These are phyloP conservation scores for Crossocerus cetratus DNA, from an alignment of 2,888 invertebrate genomes.

Conservation along the genomic window DNA sequence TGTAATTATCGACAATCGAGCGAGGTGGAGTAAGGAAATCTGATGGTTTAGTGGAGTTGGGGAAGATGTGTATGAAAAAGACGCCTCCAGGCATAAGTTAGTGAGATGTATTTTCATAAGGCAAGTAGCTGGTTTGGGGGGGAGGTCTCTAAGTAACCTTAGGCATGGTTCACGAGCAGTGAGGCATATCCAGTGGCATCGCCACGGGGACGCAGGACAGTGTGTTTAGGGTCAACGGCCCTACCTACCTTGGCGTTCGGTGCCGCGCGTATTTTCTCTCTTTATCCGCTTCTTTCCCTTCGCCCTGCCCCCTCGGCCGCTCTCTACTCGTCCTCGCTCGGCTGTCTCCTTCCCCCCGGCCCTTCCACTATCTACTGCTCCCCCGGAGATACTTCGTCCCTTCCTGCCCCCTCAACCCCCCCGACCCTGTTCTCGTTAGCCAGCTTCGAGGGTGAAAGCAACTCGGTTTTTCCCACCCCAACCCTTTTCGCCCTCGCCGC, in stretches of 20 bases:
- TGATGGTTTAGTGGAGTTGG: too few relatives aligned
- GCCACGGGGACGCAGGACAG: conserved; percentile 65
- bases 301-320: conserved; percentile 23
- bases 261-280: conserved; percentile 48
- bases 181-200: conserved; percentile 41
- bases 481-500: too few relatives aligned
- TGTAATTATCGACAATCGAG: too few relatives aligned
- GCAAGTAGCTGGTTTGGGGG: not conserved
- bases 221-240: conserved; percentile 68
- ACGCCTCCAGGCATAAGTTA: too few relatives aligned
- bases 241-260: conserved; percentile 64
- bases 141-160: conserved; percentile 24
- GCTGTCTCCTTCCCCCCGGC: conserved; percentile 23
- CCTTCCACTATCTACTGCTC: conserved; percentile 30
- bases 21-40: too few relatives aligned
- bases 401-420: conserved; percentile 37
- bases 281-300: conserved; percentile 17
- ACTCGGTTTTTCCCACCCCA: not conserved
- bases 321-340: conserved; percentile 34
- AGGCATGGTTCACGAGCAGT: conserved; percentile 38
- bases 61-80: too few relatives aligned
- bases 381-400: conserved; percentile 28
- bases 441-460: conserved; percentile 40
- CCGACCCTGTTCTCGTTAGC: conserved; percentile 28
- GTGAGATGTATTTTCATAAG: not conserved